Evolutionary conservation across 2,797 vertebrate species (phyloP), one percentile per base, ranked within the genome.

Genomic region (Salmo trutta): DNA sequence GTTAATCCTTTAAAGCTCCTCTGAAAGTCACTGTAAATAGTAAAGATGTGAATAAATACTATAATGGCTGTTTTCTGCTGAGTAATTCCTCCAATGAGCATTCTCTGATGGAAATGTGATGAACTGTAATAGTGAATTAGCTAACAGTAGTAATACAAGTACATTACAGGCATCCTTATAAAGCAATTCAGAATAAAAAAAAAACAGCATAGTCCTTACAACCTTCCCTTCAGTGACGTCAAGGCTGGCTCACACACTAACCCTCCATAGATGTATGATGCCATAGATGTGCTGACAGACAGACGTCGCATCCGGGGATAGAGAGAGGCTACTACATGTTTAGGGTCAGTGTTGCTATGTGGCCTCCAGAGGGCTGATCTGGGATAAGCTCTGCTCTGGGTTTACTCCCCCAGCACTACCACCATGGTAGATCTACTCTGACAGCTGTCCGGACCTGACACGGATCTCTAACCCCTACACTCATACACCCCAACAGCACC

Each of bases 1-100:
- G 51, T 68, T 79, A 81, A 81, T 79, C 78, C 64, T 82, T 59
- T 79, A 78, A 53, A 82, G 80, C 52, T 66, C 69, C 73, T 77
- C 79, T 59, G 73, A 79, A 82, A 76, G 41, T 17, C 74, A 41
- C 19, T 27, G 12, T 29, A 53, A 79, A 81, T 75, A 76, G 51
- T 59, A 33, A 56, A 41, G 41, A 47, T 64, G 77, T 68, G 19
- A 77, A 17, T 47, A 21, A 77, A 17, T 41, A 41, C 41, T 41
- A 41, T 41, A 41, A 41, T 76, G 16, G 47, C 36, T 27, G 59
- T n/a, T 73, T 52, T 41, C 2, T 41, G 41, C 41, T 41, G 41
- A 2, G 41, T 10, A 41, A 41, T 41, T 41, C 41, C 41, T 41
- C 41, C 8, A 41, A 41, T 64, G 72, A 52, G 70, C 66, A 17